These are phyloP conservation scores for Baryphthengus martii DNA, from an alignment of 2,113 vertebrate species.

Conservation along the genomic window DNA sequence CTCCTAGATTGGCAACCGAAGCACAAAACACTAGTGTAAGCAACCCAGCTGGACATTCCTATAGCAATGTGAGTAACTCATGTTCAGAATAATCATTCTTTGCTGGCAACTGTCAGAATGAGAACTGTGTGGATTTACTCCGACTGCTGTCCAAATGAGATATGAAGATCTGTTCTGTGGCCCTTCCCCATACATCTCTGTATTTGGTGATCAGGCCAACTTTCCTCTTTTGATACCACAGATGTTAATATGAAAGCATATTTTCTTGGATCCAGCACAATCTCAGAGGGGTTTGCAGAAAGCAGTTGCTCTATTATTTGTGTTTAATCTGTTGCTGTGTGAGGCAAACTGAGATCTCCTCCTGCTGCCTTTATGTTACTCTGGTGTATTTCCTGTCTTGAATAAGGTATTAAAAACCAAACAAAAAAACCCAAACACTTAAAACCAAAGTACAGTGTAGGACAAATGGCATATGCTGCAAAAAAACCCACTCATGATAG, in stretches of 20 bases:
- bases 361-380: background rate
- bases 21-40: slow-evolving; percentile 36
- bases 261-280: background rate
- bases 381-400: background rate
- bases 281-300: background rate
- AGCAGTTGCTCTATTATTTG: background rate
- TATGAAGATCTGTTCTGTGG: background rate
- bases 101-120: background rate
- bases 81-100: background rate
- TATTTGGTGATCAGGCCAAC: background rate
- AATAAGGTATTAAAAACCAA: background rate
- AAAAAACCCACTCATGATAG: background rate
- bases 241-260: background rate
- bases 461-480: background rate
- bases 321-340: background rate
- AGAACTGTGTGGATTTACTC: background rate
- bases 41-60: slow-evolving; percentile 13
- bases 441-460: background rate
- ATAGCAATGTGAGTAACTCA: slow-evolving; percentile 72
- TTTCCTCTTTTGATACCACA: background rate
- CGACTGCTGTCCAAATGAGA: background rate
- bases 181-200: background rate
- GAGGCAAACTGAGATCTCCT: background rate
- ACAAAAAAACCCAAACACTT: background rate
- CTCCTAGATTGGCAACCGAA: slow-evolving; percentile 66